Evolutionary conservation across 1,140 invertebrate genomes (phyloP), one percentile per base, ranked within the genome.

Genomic region (Cecropterus lyciades): DNA sequence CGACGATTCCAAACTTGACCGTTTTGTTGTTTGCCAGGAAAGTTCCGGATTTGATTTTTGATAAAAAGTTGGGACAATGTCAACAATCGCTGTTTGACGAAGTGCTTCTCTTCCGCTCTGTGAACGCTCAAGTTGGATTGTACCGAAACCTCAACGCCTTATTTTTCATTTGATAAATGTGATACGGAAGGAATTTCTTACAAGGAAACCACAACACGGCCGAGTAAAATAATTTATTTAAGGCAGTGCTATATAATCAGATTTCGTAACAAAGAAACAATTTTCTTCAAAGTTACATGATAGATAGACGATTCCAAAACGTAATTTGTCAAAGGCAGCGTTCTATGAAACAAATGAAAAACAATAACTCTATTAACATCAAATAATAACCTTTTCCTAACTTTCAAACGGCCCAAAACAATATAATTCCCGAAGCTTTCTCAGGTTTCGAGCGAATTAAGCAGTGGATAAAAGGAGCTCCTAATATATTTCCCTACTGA

Each of bases 11-110:
- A 46, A 63, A 71, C 59, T 65, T 62, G 13, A 46, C 11, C 57
- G 57, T 46, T 65, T 73, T 65, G 67, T 68, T 75, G 68, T 72
- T 57, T 69, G 55, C 45, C 37, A 24, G 59, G 66, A 65, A 70
- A 72, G 68, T 77, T 75, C 66, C 60, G 57, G 57, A 70, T 69
- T 67, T 68, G 51, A 63, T 74, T 72, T 57, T 59, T 64, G 43
- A 73, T 55, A 69, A 69, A 73, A 72, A 73, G 66, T 73, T 53
- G 52, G 60, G 48, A 57, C 55, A 57, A 46, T 46, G 42, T 57
- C 55, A 57, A 46, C 55, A 57, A 57, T 45, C 42, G 55, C n/a
- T n/a, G n/a, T 46, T 46, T 46, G 55, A 46, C 40, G 42, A 30
- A 43, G 37, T 57, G 16, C 42, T 45, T 30, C 55, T 15, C n/a